Base-by-base conservation (phyloP, 2,113 vertebrate genomes). In the Gobius niger region DNA sequence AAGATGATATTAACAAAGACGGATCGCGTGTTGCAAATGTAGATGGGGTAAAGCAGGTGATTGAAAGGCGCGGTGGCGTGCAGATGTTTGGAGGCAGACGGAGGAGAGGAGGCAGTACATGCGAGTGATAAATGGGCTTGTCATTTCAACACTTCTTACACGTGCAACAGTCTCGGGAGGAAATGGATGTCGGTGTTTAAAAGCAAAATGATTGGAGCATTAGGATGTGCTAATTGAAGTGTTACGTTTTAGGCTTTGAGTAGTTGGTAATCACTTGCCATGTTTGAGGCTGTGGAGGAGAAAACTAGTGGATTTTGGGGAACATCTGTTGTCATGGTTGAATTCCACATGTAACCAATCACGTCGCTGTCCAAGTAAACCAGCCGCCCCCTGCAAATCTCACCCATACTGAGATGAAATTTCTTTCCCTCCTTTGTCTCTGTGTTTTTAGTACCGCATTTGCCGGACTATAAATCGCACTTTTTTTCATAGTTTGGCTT, bases 21-120 rank as follows among this genome's bases (percentile, higher is more conserved):
- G 50, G 62, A 41, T 7, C 19, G 65, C 59, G 46, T 8, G 8
- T 13, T 4, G 46, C 34, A n/a, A 65, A 41, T 50, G 50, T 18
- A 0, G 42, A 54, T 34, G 2, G 6, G 59, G 53, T 54, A 9
- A 46, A n/a, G 7, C 47, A 1, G 47, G 63, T 49, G 18, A 61
- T 59, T 60, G 71, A 47, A 18, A 40, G 56, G 34, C 65, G n/a
- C 6, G 44, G 63, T 34, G 64, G 75, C 46, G 1, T 6, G 67
- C 72, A 60, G 66, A 66, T 47, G 59, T 4, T 42, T 14, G 19
- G 7, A 68, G 80, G 76, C 68, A 47, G 64, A 70, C 63, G 67
- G 63, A 42, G 49, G 9, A 4, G 65, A 40, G 57, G 7, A n/a
- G 7, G 14, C 6, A 16, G 65, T 12, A 13, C 49, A 70, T 63